Base-by-base conservation (phyloP, 2,797 vertebrate species). In the Pseudotriccus pelzelni region DNA sequence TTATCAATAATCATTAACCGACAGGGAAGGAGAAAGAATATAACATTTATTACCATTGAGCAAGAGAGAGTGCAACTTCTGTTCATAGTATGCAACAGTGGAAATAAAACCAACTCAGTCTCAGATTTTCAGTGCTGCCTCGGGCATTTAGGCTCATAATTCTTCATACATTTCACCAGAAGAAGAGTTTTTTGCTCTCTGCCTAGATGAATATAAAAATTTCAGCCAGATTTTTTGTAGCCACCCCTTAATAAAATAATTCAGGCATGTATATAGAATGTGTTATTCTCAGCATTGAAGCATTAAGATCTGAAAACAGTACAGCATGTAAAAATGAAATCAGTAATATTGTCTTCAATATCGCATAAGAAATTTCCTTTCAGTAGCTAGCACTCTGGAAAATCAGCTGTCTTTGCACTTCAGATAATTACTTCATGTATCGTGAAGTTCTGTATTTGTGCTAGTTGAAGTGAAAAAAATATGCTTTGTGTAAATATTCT, bases 351-450 rank as follows among this genome's bases (percentile, higher is more conserved):
- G 74, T 90, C 74, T 82, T 90, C 1, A 0, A 43, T 94, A 82
- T 56, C 1, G 0, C 6, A 1, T 70, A 91, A 89, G 72, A 92
- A 94, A 90, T 92, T 85, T 93, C 77, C 52, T 89, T 84, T 86
- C 77, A 56, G 30, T 79, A 68, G 80, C 88, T 91, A 84, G 85
- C 16, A 16, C 77, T 83, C 67, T 72, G 89, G 70, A 96, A 94
- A 95, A 96, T 96, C 92, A 94, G 67, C 94, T 91, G 83, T 73
- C 94, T 79, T 70, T 94, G 94, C 96, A 76, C 87, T 94, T 93
- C 76, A 84, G 64, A 84, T 95, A 95, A 94, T 93, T 94, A 79
- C 89, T 88, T 91, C 70, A 89, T 90, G 37, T 86, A 28, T 77
- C 12, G 8, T 66, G 32, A 82, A 88, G 49, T 84, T 88, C 93